phyloP scores from a whole-genome alignment of 2,113 vertebrate genomes.

The Brachyhypopomus occidentalis region DNA sequence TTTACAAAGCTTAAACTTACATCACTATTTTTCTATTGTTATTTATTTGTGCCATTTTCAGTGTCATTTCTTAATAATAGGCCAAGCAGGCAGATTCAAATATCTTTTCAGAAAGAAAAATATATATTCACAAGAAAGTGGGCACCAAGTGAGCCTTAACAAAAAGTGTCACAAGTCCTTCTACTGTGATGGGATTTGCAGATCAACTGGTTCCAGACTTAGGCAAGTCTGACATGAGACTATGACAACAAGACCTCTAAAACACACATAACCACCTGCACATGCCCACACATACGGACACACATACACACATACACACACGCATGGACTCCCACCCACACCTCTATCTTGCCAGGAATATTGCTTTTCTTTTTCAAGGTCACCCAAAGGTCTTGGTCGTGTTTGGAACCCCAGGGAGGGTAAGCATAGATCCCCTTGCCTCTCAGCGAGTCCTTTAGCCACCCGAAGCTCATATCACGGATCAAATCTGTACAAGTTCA shows the following conservation, averaged over 20 bases:
- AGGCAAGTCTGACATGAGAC: neutral
- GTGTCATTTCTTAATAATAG: neutral
- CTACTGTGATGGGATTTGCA: neutral
- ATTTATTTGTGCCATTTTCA: no score
- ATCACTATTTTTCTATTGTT: neutral
- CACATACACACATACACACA: neutral
- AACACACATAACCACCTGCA: neutral
- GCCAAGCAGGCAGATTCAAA: neutral
- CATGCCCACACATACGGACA: neutral
- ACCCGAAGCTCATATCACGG: conserved; percentile 63
- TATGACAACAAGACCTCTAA: neutral
- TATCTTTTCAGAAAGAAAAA: neutral
- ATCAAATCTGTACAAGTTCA: conserved; percentile 69
- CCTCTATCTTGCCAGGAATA: conserved; percentile 58
- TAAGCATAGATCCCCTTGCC: conserved; percentile 42
- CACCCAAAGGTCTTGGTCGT: conserved; percentile 61
- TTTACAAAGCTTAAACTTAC: conserved; percentile 4
- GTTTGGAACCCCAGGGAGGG: conserved; percentile 17
- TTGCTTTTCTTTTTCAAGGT: conserved; percentile 72
- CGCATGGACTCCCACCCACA: neutral
- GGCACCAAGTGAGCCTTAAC: neutral
- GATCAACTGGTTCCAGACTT: neutral
- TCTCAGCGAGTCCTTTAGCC: conserved; percentile 51
- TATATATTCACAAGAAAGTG: neutral
- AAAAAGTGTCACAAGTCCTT: neutral